Conservation (phyloP, 2,888 invertebrate species). For the Nudaria mundana region DNA sequence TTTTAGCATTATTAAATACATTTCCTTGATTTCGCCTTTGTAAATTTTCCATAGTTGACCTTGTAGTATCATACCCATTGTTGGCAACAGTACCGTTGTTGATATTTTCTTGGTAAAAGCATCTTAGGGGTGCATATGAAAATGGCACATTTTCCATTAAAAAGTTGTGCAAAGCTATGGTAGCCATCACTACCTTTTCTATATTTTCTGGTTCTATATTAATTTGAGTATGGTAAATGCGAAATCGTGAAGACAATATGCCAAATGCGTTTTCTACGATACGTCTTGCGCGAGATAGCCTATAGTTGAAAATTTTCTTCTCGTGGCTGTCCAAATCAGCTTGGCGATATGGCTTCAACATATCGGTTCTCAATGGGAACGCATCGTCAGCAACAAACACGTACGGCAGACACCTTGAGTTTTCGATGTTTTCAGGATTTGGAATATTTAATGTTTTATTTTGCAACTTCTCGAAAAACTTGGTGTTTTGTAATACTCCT, state of each 20-base stretch:
- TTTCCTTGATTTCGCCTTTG: too few species aligned
- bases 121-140: too few species aligned
- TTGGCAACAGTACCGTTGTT: too few species aligned
- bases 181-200: constrained; percentile 2
- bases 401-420: neutral
- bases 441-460: neutral
- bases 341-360: constrained; percentile 6
- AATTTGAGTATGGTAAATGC: constrained; percentile 3
- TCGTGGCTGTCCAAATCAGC: neutral
- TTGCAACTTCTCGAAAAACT: neutral
- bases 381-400: constrained; percentile 3
- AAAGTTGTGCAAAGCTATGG: constrained; percentile 1
- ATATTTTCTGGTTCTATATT: neutral
- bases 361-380: constrained; percentile 5
- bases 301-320: constrained; percentile 2
- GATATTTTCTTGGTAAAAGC: too few species aligned
- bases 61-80: too few species aligned
- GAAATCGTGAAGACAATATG: constrained; percentile 3
- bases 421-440: neutral
- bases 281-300: constrained; percentile 2
- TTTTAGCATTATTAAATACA: too few species aligned
- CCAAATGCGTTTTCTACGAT: constrained; percentile 7
- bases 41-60: too few species aligned
- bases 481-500: constrained; percentile 13
- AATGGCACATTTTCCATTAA: too few species aligned